Base-by-base conservation (phyloP, 2,113 vertebrate genomes). In the Phyllostomus hastatus region DNA sequence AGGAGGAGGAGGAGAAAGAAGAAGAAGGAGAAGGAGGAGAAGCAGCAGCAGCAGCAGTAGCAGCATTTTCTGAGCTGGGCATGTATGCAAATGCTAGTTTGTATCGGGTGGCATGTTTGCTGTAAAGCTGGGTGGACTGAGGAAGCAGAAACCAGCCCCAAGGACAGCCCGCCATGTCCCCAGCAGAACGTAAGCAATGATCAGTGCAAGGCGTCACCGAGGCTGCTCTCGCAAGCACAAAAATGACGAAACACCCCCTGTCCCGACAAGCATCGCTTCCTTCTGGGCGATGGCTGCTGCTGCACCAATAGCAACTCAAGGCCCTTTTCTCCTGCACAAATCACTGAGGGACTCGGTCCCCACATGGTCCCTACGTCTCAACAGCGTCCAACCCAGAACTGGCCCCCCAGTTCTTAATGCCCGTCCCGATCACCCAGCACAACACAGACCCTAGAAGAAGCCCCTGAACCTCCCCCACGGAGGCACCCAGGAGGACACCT, bases 401-500 rank as follows among this genome's bases (percentile, higher is more conserved):
- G 59, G 59, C 59, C 26, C 26, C 59, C 26, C 10, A 1, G 26
- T 61, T 61, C 24, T 61, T 20, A 17, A 1, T 4, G 6, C 12
- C 35, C 43, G 26, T 64, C 61, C 11, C 28, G 3, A 7, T 41
- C 52, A 43, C 28, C 59, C 43, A 15, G 5, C 54, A 73, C 28
- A n/a, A 50, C 35, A 8, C 31, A 24, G 35, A 20, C 17, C 79
- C 31, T 24, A 1, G 11, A 14, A 46, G 72, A 78, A 66, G 20
- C 14, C 20, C 9, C 5, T 5, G 24, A 11, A 0, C 16, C 57
- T 33, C 4, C 61, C n/a, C 9, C 3, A 0, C 52, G 17, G 82
- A n/a, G 20, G 20, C 10, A 10, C 31, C 31, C 26, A 31, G 2
- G 26, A n/a, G 50, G 50, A 81, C 41, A 28, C 14, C 0, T 5